Percentiles rank a stretch among this genome's conserved stretches.
These are phyloP conservation scores for Teleogryllus oceanicus DNA, from an alignment of 2,888 invertebrate species.

Conservation along the genomic window DNA sequence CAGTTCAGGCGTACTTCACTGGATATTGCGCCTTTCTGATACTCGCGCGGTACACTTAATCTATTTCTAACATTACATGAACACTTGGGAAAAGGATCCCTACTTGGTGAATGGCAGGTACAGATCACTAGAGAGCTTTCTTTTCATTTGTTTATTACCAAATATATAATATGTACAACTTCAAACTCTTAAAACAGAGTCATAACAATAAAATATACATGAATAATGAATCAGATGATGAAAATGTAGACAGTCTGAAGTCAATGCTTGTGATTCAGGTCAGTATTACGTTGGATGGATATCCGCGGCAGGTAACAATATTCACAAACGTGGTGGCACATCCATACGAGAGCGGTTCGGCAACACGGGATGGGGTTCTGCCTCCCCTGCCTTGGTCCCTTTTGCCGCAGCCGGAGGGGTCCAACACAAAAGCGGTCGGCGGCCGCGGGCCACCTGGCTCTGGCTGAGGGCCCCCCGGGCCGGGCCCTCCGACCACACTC, in stretches of 20 bases:
- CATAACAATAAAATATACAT: slow-evolving; percentile 21
- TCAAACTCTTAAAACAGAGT: slow-evolving; percentile 31
- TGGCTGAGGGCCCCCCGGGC: background rate
- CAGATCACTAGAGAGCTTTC: background rate
- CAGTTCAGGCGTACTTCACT: too few species aligned
- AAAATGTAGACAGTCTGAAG: background rate
- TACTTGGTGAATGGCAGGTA: too few species aligned
- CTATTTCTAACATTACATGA: too few species aligned
- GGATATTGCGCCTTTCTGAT: too few species aligned
- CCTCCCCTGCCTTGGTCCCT: slow-evolving; percentile 6
- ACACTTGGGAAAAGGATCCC: too few species aligned
- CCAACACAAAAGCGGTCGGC: background rate
- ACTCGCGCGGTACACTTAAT: too few species aligned
- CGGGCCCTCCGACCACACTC: too few species aligned
- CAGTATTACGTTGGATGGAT: background rate
- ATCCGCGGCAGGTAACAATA: background rate
- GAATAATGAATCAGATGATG: slow-evolving; percentile 19
- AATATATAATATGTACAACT: slow-evolving; percentile 21
- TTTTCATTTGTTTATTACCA: slow-evolving; percentile 20
- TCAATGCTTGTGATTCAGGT: slow-evolving; percentile 21
- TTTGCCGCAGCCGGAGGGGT: background rate
- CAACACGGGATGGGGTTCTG: background rate
- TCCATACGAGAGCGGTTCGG: background rate
- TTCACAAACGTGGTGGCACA: background rate
- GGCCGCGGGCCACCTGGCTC: background rate